These are phyloP conservation scores for Galagoides demidoff DNA, from an alignment of 2,797 vertebrate genomes.

Conservation along the genomic window DNA sequence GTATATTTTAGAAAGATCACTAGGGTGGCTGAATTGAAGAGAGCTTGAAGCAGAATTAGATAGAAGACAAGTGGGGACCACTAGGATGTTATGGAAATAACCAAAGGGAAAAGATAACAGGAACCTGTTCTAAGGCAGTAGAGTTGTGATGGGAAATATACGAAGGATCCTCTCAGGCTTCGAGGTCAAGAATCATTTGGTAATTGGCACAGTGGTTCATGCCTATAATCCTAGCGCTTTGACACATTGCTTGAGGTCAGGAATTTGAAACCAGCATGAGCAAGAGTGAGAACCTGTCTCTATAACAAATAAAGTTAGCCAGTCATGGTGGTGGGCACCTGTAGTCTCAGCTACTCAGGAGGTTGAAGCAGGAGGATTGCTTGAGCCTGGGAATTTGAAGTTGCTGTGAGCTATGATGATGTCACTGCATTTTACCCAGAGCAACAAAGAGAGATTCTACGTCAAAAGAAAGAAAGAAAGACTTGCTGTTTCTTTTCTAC, in stretches of 20 bases:
- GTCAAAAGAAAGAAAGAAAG: background rate
- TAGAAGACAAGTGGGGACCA: background rate
- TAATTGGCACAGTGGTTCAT: background rate
- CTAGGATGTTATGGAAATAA: background rate
- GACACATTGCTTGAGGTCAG: background rate
- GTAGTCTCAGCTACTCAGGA: background rate
- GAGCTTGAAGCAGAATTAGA: background rate
- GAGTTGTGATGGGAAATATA: background rate
- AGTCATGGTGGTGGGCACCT: background rate
- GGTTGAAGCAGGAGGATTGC: background rate
- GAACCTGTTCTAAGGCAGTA: background rate
- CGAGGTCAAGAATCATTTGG: background rate
- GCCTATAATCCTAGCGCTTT: background rate
- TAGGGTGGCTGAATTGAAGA: background rate
- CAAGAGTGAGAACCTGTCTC: background rate
- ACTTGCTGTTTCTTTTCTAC: background rate
- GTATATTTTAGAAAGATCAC: background rate
- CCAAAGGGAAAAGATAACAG: background rate
- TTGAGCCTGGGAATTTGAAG: background rate
- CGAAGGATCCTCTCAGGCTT: background rate
- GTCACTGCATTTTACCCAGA: background rate
- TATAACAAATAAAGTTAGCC: background rate
- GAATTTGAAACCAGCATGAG: background rate
- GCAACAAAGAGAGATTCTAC: background rate
- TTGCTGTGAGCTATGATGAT: background rate